Conservation (phyloP, 2,113 vertebrate species). For the Cercocebus atys region DNA sequence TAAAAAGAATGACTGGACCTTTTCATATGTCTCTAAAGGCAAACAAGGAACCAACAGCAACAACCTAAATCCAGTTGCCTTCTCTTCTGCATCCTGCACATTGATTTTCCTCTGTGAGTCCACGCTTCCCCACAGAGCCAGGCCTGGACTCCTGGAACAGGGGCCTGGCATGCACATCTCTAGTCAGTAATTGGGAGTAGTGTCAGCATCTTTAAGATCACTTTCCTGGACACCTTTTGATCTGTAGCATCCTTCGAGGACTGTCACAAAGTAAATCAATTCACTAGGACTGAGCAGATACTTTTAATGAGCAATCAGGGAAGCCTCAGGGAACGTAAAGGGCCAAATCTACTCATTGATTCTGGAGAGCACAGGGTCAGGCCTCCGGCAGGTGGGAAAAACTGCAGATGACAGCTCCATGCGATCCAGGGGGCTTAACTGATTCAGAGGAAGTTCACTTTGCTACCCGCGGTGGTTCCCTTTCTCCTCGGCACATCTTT, state of each 20-base stretch:
- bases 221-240: constrained; percentile 12
- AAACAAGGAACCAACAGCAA: neutral
- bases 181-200: neutral
- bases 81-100: neutral
- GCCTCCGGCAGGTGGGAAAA: neutral
- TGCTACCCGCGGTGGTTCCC: neutral
- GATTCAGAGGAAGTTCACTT: neutral
- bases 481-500: neutral
- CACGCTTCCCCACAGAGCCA: fast-evolving
- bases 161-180: fast-evolving
- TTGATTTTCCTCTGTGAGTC: neutral
- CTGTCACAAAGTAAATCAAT: neutral
- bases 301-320: constrained; percentile 38
- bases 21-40: neutral
- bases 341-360: neutral
- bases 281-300: neutral
- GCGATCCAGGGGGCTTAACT: neutral
- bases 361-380: neutral
- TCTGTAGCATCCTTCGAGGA: constrained; percentile 31
- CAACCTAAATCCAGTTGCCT: neutral
- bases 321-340: neutral
- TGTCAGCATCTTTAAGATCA: neutral
- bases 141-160: neutral
- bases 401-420: neutral
- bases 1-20: neutral